phyloP scores from a whole-genome alignment of 2,797 vertebrate genomes.

The Capromys pilorides region DNA sequence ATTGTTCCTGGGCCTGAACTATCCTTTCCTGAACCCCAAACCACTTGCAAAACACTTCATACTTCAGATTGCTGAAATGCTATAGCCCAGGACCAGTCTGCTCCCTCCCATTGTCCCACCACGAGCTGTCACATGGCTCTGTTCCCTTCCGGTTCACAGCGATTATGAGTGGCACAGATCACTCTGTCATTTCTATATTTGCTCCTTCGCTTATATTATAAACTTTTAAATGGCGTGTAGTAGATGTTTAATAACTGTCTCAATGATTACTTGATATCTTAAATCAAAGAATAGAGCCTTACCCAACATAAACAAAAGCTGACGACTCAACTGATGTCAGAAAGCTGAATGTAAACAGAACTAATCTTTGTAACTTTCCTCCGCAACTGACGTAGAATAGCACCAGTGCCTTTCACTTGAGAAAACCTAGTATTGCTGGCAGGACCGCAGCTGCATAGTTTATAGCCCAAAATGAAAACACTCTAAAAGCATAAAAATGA shows the following conservation, averaged over 20 bases:
- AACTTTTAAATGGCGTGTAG: background rate
- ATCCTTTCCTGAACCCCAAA: background rate
- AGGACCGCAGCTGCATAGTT: background rate
- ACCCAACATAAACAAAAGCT: slow-evolving; percentile 15
- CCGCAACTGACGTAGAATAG: background rate
- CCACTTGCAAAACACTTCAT: background rate
- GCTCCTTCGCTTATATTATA: background rate
- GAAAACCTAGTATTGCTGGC: background rate
- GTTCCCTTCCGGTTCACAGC: background rate
- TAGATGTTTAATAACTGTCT: slow-evolving; percentile 6
- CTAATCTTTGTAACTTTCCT: background rate
- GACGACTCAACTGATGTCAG: background rate
- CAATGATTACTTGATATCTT: background rate
- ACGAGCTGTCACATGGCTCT: background rate
- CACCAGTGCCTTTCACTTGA: background rate
- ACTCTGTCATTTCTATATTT: background rate
- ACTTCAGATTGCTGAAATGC: background rate
- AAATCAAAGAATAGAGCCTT: slow-evolving; percentile 1
- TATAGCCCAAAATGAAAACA: background rate
- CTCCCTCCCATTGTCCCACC: background rate
- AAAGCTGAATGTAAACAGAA: slow-evolving; percentile 16
- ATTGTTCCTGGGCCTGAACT: background rate
- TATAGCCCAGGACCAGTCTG: background rate
- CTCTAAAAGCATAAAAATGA: background rate
- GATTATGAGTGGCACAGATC: background rate